Conservation (phyloP, 2,797 vertebrate species). For the Acipenser transmontanus region DNA sequence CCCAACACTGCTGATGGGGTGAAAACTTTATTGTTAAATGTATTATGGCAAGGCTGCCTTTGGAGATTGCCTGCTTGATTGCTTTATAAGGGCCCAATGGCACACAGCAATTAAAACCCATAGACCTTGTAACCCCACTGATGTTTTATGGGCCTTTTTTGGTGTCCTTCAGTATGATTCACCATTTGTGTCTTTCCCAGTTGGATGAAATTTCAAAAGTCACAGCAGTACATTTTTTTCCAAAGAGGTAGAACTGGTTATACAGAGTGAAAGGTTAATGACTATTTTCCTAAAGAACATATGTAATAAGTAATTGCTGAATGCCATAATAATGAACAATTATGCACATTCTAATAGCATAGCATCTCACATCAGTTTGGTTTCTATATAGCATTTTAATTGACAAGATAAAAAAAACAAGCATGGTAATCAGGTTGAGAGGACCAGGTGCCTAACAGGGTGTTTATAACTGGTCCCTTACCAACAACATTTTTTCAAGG, state of each 20-base stretch:
- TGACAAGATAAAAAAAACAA: no score
- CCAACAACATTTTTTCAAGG: no score
- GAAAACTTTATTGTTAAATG: constrained; percentile 89
- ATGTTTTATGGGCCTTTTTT: constrained; percentile 80
- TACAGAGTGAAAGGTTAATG: constrained; percentile 76
- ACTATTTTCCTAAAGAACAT: constrained; percentile 74
- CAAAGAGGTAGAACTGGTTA: constrained; percentile 67
- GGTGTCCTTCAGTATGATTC: constrained; percentile 75
- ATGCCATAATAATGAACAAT: constrained; percentile 60
- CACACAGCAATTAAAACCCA: constrained; percentile 99
- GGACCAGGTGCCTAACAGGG: no score
- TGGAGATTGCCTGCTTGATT: constrained; percentile 97
- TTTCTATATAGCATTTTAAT: no score
- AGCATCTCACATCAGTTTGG: constrained; percentile 36
- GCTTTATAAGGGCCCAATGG: constrained; percentile 92
- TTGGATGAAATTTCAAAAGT: constrained; percentile 62
- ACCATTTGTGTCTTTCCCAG: constrained; percentile 69
- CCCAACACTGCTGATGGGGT: constrained; percentile 74
- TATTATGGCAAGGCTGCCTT: constrained; percentile 91
- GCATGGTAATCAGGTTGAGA: no score
- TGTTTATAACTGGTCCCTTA: no score
- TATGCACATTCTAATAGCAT: constrained; percentile 47
- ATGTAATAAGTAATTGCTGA: constrained; percentile 72
- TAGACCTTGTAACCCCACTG: constrained; percentile 83
- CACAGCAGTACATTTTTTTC: constrained; percentile 55